Conservation (phyloP, 2,797 vertebrate genomes). For the Arctocebus calabarensis region DNA sequence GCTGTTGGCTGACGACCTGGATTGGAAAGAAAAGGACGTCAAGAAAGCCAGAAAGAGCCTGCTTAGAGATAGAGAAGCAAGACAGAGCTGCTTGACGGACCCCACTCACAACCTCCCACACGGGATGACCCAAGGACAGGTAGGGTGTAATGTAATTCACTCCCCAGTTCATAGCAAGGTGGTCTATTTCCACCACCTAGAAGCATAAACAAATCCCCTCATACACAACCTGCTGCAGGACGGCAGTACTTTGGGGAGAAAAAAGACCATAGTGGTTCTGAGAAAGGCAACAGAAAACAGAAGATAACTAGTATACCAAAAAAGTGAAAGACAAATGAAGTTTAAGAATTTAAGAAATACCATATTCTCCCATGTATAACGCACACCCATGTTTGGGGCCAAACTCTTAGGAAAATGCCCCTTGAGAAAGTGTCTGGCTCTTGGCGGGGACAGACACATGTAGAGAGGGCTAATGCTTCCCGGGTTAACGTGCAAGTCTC, state of each 20-base stretch:
- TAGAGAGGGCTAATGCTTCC: no score
- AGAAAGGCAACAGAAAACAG: neutral
- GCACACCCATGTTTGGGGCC: no score
- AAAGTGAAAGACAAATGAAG: neutral
- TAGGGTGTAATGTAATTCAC: neutral
- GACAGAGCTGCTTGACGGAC: neutral
- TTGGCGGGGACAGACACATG: no score
- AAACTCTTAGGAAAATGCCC: no score
- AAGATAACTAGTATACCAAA: neutral
- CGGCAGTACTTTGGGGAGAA: neutral
- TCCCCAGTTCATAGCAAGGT: no score
- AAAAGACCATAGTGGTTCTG: neutral
- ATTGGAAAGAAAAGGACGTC: neutral
- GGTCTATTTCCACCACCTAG: neutral
- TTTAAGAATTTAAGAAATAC: neutral
- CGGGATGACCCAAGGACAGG: neutral
- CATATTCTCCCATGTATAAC: no score
- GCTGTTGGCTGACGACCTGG: neutral
- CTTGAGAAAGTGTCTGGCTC: no score
- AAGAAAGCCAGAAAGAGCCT: neutral
- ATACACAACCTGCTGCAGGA: neutral
- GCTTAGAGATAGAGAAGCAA: neutral
- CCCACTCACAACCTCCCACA: neutral
- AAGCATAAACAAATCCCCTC: neutral
- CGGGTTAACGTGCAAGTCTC: no score